A percentile compares a stretch with the other conserved stretches of the same genome.
These are phyloP conservation scores for Platysternon megacephalum DNA, from an alignment of 2,113 vertebrate species.

Conservation along the genomic window DNA sequence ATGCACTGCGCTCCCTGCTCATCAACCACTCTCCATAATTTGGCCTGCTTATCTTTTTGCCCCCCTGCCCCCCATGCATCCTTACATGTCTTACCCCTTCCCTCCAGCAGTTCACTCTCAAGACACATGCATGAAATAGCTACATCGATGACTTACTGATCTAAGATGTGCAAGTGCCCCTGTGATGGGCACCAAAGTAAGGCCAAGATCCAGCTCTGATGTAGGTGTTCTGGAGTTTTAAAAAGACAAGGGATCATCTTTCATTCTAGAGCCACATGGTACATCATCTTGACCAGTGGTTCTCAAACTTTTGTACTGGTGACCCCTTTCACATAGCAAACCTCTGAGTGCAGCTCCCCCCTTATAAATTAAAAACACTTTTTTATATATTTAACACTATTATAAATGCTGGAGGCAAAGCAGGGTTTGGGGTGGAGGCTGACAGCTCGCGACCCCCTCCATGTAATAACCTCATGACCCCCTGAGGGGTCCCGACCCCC, in stretches of 20 bases:
- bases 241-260: neutral
- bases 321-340: too few relatives aligned
- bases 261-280: neutral
- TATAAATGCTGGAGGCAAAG: too few relatives aligned
- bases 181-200: neutral
- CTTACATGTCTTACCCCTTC: neutral
- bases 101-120: neutral
- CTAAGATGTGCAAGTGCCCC: neutral
- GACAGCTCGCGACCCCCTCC: too few relatives aligned
- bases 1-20: neutral
- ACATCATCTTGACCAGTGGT: neutral
- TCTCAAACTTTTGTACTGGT: too few relatives aligned
- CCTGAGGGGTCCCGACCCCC: too few relatives aligned
- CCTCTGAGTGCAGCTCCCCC: too few relatives aligned
- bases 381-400: too few relatives aligned
- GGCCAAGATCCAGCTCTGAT: neutral
- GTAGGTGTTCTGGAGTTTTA: neutral
- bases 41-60: neutral
- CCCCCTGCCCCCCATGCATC: neutral
- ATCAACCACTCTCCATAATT: neutral
- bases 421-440: too few relatives aligned
- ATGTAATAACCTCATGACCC: too few relatives aligned
- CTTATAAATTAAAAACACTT: too few relatives aligned
- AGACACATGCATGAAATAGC: neutral
- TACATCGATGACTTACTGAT: neutral